Evolutionary conservation across 1,140 invertebrate genomes (phyloP), one percentile per base, ranked within the genome.

Genomic region (Lerema accius): DNA sequence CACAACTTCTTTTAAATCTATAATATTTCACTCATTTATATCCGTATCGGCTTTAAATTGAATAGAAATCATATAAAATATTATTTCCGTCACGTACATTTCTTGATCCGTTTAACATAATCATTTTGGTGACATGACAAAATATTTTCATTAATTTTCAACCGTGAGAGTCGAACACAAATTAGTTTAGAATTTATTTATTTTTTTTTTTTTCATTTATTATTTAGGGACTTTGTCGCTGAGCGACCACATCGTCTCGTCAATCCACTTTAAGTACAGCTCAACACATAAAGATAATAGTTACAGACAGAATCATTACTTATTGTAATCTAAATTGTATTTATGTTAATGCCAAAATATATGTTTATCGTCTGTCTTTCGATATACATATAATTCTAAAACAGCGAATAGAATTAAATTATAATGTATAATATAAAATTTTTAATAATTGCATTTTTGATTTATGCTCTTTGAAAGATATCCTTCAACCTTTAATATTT

Each of bases 21-120:
- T 48, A 56, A 63, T 72, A 76, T 65, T 63, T 72, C 49, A 67
- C 11, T 42, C 28, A 37, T 72, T 76, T 76, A 76, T 65, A 69
- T 28, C 66, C 59, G 63, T 64, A 43, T 48, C 26, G 43, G 40
- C 11, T 58, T 60, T 51, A 59, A 70, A 69, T 65, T 70, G 65
- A 68, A 68, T 68, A 53, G 49, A 63, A 64, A 60, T 64, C 50
- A 35, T 61, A 65, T 65, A 65, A 65, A 59, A 53, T 35, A 5
- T 53, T 26, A 42, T 53, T 53, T 53, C 37, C 50, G 37, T 53
- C 6, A 26, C 11, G 35, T 40, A 19, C 15, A 37, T 37, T n/a
- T 37, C 1, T 23, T 13, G 35, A 26, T 19, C 17, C 10, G 16
- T 26, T 53, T 40, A 26, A 26, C 16, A 23, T 26, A 26, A 53